These are phyloP conservation scores for Actias luna DNA, from an alignment of 2,888 invertebrate genomes.

Conservation along the genomic window DNA sequence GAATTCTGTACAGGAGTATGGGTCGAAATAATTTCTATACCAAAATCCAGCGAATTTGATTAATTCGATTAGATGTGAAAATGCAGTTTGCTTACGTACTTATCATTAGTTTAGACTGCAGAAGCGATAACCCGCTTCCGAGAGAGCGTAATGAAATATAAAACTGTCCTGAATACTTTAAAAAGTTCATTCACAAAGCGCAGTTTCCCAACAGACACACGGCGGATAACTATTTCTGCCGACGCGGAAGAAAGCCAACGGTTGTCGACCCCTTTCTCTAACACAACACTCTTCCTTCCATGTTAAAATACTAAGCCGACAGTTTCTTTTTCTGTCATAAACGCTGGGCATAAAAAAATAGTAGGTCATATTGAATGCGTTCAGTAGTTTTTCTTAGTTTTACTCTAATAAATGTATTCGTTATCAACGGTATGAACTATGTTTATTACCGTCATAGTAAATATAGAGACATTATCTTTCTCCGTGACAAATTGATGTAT, in stretches of 20 bases:
- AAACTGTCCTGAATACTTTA: conserved; percentile 2
- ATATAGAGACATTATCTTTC: neutral
- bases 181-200: neutral
- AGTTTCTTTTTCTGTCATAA: conserved; percentile 29
- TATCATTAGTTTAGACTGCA: too few relatives aligned
- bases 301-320: conserved; percentile 28
- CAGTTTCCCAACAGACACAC: conserved; percentile 11
- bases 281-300: conserved; percentile 40
- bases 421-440: neutral
- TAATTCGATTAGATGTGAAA: too few relatives aligned
- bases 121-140: neutral
- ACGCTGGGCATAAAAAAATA: conserved; percentile 16
- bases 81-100: too few relatives aligned
- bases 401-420: too few relatives aligned
- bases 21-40: too few relatives aligned
- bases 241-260: conserved; percentile 55
- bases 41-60: too few relatives aligned
- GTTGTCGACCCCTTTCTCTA: conserved; percentile 50
- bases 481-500: too few relatives aligned
- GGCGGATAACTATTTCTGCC: conserved; percentile 48
- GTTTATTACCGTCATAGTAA: neutral
- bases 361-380: neutral
- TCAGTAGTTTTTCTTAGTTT: neutral
- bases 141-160: neutral
- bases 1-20: too few relatives aligned